phyloP scores from a whole-genome alignment of 1,140 invertebrate species.

The Idris sp. region DNA sequence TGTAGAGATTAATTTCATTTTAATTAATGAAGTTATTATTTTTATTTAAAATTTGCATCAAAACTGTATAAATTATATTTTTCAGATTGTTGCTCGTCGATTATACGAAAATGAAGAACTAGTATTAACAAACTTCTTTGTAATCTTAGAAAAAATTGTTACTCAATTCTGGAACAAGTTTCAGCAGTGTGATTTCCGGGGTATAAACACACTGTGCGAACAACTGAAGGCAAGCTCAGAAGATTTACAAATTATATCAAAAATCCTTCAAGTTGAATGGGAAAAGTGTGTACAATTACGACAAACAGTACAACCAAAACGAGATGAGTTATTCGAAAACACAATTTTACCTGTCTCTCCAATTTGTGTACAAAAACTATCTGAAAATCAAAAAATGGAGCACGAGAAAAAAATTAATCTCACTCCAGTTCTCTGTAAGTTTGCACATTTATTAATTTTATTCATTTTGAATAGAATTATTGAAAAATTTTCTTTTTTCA shows the following conservation, averaged over 20 bases:
- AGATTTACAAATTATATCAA: not conserved
- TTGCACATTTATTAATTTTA: constrained; percentile 7
- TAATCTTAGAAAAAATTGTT: constrained; percentile 2
- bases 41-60: no score
- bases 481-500: constrained; percentile 2
- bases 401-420: constrained; percentile 27
- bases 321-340: not conserved
- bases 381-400: constrained; percentile 19
- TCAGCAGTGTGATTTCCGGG: not conserved
- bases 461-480: not conserved
- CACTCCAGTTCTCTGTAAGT: constrained; percentile 16
- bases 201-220: not conserved
- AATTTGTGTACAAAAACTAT: constrained; percentile 4
- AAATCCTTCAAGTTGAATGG: constrained; percentile 1
- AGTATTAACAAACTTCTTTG: constrained; percentile 10
- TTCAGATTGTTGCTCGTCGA: constrained; percentile 14
- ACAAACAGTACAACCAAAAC: not conserved
- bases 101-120: constrained; percentile 16
- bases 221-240: constrained; percentile 4
- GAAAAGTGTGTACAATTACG: not conserved
- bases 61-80: no score
- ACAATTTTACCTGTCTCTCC: not conserved
- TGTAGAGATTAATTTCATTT: no score
- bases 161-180: not conserved
- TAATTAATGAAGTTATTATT: no score